Base-by-base conservation (phyloP, 2,888 invertebrate genomes). In the Agrypnus murinus region DNA sequence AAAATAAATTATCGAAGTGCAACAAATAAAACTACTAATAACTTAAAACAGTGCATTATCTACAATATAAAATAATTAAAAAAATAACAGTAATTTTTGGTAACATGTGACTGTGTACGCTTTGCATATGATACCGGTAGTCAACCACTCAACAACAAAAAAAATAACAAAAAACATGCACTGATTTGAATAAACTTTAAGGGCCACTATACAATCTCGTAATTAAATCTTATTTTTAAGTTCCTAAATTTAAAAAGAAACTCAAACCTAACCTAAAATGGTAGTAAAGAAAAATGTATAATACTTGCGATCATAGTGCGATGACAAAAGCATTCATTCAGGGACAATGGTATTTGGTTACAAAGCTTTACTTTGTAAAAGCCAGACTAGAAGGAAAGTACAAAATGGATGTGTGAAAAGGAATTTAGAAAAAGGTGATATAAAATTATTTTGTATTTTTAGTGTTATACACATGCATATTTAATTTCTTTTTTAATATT, bases 231-330 rank as follows among this genome's bases (percentile, higher is more conserved):
- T 40, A 40, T 69, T 43, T 36, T 19, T 31, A 57, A 55, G 57
- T 55, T 34, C 62, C 62, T 62, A 62, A 48, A 32, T 57, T n/a
- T 63, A 65, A 63, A 65, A 65, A 32, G 25, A 38, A 36, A 46
- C 65, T 57, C 46, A 65, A n/a, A 65, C 55, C 70, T 71, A 60
- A 60, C 12, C 38, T 59, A 68, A 68, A 57, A 71, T 46, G 64
- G 32, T 67, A 60, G 62, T 53, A 48, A 67, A 63, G 77, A 78
- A 77, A 76, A 74, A 66, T 74, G 67, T 77, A 78, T 48, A n/a
- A 82, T 82, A 82, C 81, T 82, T 82, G 81, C 81, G 81, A 79
- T 81, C 77, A 77, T 76, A 79, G 79, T 80, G 80, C 77, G 80
- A 80, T 79, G 79, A 78, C 78, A 76, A 75, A 73, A 73, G 73